Percentiles rank a stretch among this genome's conserved stretches.
Evolutionary conservation across 2,888 invertebrate species (phyloP).

Genomic region (Chromoteleia sp.): DNA sequence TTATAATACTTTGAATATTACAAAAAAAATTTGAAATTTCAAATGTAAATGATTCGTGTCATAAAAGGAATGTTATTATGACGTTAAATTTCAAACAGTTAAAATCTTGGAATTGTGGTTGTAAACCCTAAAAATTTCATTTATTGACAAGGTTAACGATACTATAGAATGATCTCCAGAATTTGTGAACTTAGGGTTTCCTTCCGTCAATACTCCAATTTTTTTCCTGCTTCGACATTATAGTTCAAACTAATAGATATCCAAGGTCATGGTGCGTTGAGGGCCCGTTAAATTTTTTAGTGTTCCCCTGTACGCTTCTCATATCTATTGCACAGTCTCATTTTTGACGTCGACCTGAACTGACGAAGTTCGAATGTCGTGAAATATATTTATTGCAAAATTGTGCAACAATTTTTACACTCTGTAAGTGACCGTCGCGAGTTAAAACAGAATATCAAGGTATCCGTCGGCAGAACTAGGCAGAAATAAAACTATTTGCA

Average conservation of each 20-base stretch:
- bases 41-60: conserved; percentile 18
- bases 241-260: conserved; percentile 68
- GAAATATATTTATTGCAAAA: conserved; percentile 24
- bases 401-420: neutral
- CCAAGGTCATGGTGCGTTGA: conserved; percentile 64
- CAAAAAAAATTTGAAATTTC: conserved; percentile 11
- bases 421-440: conserved; percentile 34
- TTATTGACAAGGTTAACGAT: conserved; percentile 57
- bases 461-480: conserved; percentile 16
- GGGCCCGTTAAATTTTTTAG: conserved; percentile 58
- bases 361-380: conserved; percentile 41
- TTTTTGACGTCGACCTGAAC: conserved; percentile 59
- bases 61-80: conserved; percentile 52
- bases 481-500: neutral
- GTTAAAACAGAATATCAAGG: neutral
- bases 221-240: conserved; percentile 60
- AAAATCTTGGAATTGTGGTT: conserved; percentile 50
- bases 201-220: conserved; percentile 72
- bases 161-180: conserved; percentile 44
- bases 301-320: conserved; percentile 44
- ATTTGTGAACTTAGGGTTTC: conserved; percentile 62
- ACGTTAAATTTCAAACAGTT: conserved; percentile 47
- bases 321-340: conserved; percentile 60
- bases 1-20: no score
- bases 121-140: conserved; percentile 45